These are phyloP conservation scores for Auanema sp. DNA, from an alignment of 2,888 invertebrate species.

Conservation along the genomic window DNA sequence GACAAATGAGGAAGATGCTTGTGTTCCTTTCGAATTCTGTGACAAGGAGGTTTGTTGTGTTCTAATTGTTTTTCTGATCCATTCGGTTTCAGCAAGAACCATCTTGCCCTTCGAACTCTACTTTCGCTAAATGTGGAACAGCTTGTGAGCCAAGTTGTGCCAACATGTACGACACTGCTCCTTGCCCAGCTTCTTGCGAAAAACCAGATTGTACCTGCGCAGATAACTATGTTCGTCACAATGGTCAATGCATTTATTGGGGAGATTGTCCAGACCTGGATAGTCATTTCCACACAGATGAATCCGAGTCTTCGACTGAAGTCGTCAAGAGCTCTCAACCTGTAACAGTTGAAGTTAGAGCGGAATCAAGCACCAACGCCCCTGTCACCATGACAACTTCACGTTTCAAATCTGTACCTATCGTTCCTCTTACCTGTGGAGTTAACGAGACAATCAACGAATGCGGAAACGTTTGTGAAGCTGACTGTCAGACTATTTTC, in stretches of 20 bases:
- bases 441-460: slow-evolving; percentile 61
- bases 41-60: slow-evolving; percentile 29
- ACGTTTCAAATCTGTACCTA: too few species aligned
- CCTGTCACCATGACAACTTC: too few species aligned
- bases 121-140: slow-evolving; percentile 61
- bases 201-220: slow-evolving; percentile 60
- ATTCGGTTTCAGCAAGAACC: slow-evolving; percentile 13
- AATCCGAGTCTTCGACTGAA: slow-evolving; percentile 3
- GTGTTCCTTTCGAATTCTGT: slow-evolving; percentile 61
- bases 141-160: slow-evolving; percentile 60
- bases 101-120: slow-evolving; percentile 50
- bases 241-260: slow-evolving; percentile 60
- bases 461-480: slow-evolving; percentile 60
- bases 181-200: slow-evolving; percentile 56
- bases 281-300: slow-evolving; percentile 21
- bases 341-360: slow-evolving; percentile 16
- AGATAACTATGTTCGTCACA: slow-evolving; percentile 58
- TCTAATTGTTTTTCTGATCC: neutral
- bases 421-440: slow-evolving; percentile 33
- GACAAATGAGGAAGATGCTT: slow-evolving; percentile 48
- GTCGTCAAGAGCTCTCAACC: slow-evolving; percentile 1
- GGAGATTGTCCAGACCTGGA: slow-evolving; percentile 54
- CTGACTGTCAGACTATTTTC: slow-evolving; percentile 61
- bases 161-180: slow-evolving; percentile 58
- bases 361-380: neutral